Evolutionary conservation across 35 echinoderm and acorn worm genomes (phyloP), one percentile per base, ranked within the genome.

Genomic region (Ophioderma brevispina): DNA sequence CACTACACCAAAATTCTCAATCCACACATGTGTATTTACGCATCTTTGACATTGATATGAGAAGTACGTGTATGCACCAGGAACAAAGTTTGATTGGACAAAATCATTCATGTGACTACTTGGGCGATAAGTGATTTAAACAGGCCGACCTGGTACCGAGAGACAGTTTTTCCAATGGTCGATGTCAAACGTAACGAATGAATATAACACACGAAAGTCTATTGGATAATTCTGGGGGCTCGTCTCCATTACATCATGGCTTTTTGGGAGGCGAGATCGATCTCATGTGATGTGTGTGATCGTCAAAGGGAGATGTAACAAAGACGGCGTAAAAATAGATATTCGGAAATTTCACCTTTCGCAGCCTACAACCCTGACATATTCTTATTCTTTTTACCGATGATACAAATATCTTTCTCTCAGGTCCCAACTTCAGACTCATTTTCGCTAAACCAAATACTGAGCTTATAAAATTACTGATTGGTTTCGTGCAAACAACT

Each of bases 241-340:
- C 59, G 59, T 70, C 59, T 70, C 15, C 59, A 70, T 70, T 70
- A 70, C 59, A 70, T 70, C 59, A 70, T 70, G 59, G 15, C 59
- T 70, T 6, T 70, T 70, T 70, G 10, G 59, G 28, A 25, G n/a
- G 4, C 3, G 28, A 2, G 59, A 70, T 70, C 6, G 15, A 3
- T 15, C 15, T 70, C 59, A 70, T 70, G 59, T 70, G 59, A 70
- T 30, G 15, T 18, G 21, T 25, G 23, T 70, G 59, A 70, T n/a
- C 59, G 59, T 70, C 59, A 46, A 70, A 70, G 59, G n/a, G 15
- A 25, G 59, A 70, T 70, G 59, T 70, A 70, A 70, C 59, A 70
- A 70, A 70, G 17, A 17, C 41, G 17, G 5, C 17, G 41, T 17
- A 46, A 17, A 46, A 46, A 46, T 46, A 46, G 41, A 46, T 17